Conservation (phyloP, 1,140 invertebrate species). For the Cryptotermes secundus region DNA sequence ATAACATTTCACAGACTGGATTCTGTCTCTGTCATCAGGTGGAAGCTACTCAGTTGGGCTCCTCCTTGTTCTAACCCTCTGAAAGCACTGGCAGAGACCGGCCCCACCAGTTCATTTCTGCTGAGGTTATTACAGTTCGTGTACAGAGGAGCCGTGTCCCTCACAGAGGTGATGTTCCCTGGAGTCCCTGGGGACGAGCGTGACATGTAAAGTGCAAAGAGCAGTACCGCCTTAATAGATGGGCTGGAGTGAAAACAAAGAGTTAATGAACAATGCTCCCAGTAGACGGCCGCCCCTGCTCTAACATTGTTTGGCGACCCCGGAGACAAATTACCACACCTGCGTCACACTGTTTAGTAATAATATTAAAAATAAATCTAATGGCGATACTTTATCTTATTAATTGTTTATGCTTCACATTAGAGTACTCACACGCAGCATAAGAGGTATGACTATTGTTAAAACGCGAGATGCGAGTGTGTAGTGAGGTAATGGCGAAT, state of each 20-base stretch:
- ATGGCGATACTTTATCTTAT: neutral
- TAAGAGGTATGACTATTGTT: neutral
- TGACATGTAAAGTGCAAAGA: neutral
- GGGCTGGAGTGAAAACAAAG: neutral
- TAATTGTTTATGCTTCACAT: neutral
- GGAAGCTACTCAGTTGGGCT: no score
- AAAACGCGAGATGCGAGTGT: no score
- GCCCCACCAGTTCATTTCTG: no score
- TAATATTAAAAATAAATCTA: neutral
- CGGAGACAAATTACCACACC: neutral
- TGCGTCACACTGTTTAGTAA: neutral
- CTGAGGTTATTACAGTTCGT: no score
- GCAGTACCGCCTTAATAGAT: neutral
- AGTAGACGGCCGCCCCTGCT: neutral
- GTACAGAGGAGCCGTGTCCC: no score
- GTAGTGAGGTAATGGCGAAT: no score
- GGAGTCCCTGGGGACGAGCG: neutral
- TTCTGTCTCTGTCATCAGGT: no score
- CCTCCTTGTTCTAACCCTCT: no score
- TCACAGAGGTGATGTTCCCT: neutral
- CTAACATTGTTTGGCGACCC: neutral
- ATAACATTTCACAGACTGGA: no score
- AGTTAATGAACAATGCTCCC: slow-evolving; percentile 16
- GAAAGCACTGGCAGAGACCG: no score
- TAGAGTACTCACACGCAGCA: neutral